A percentile compares a stretch with the other conserved stretches of the same genome.
phyloP scores from a whole-genome alignment of 2,797 vertebrate genomes.

The Crax fasciolata region DNA sequence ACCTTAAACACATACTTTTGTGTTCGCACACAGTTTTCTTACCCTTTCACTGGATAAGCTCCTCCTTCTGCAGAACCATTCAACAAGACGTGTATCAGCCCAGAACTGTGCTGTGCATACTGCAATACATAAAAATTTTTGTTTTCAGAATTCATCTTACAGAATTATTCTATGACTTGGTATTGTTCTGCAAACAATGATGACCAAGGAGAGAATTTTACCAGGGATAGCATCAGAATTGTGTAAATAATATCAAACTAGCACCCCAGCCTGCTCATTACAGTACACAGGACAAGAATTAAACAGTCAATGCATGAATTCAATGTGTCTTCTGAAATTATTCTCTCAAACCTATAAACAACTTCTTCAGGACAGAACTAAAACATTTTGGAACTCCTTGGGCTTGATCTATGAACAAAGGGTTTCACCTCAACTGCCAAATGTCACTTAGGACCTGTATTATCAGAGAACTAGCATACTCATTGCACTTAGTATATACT shows the following conservation, averaged over 20 bases:
- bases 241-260: neutral
- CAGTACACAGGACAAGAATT: neutral
- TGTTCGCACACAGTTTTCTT: conserved; percentile 40
- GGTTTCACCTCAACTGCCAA: neutral
- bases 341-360: neutral
- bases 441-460: neutral
- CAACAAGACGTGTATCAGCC: conserved; percentile 80
- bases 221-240: neutral
- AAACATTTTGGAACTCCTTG: neutral
- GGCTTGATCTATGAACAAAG: neutral
- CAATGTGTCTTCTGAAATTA: neutral
- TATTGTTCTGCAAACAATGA: neutral
- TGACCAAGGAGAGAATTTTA: neutral
- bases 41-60: conserved; percentile 83
- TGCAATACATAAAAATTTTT: conserved; percentile 43
- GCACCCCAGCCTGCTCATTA: neutral
- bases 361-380: neutral
- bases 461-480: neutral
- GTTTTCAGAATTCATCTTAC: neutral
- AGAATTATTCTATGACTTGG: neutral
- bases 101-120: conserved; percentile 83
- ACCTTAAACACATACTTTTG: neutral
- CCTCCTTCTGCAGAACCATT: conserved; percentile 82
- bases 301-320: neutral
- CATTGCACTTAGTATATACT: neutral